phyloP scores from a whole-genome alignment of 2,888 invertebrate genomes.

The Hanleya hanleyi region DNA sequence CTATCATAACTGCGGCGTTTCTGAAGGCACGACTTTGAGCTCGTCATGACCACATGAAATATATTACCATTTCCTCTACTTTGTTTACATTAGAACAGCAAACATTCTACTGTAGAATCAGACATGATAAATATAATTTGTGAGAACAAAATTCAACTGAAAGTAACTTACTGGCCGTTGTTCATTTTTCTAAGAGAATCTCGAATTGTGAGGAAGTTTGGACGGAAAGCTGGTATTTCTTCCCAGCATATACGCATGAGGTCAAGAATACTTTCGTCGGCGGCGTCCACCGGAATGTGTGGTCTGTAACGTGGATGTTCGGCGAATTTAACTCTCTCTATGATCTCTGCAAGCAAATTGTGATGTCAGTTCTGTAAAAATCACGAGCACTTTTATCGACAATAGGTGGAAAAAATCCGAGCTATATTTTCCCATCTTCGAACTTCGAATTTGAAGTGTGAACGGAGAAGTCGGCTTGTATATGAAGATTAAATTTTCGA shows the following conservation, averaged over 20 bases:
- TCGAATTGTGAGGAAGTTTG: conserved; percentile 45
- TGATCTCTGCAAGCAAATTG: conserved; percentile 15
- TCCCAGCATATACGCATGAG: conserved; percentile 59
- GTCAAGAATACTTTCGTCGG: conserved; percentile 33
- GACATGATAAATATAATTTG: too few relatives aligned
- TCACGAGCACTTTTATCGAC: too few relatives aligned
- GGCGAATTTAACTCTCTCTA: conserved; percentile 16
- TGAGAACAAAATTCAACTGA: too few relatives aligned
- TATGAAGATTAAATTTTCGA: too few relatives aligned
- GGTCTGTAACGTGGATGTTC: conserved; percentile 43
- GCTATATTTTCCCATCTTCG: too few relatives aligned
- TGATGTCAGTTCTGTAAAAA: too few relatives aligned
- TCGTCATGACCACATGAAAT: not conserved
- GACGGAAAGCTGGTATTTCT: conserved; percentile 49
- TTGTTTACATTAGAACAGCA: too few relatives aligned
- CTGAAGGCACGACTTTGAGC: not conserved
- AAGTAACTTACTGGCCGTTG: conserved; percentile 27
- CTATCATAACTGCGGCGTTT: not conserved
- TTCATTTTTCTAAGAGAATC: conserved; percentile 44
- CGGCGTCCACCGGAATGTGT: conserved; percentile 29
- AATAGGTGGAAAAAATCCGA: too few relatives aligned
- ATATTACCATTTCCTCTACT: too few relatives aligned
- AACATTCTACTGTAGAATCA: too few relatives aligned
- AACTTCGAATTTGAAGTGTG: too few relatives aligned
- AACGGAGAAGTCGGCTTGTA: too few relatives aligned